Evolutionary conservation across 2,113 vertebrate genomes (phyloP).

Genomic region (Camelus dromedarius): DNA sequence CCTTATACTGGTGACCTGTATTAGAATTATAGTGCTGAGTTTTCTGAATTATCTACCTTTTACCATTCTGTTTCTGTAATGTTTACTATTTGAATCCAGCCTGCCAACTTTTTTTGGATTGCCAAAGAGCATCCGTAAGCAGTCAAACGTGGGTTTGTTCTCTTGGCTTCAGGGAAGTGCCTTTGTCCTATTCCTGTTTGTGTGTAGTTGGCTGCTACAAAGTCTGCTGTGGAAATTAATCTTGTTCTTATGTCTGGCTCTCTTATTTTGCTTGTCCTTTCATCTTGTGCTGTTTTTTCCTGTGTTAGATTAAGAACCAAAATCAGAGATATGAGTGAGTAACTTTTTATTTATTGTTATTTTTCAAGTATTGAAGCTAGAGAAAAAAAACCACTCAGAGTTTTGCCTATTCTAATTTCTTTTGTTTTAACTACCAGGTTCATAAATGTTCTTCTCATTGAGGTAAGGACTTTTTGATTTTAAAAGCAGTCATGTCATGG

Average conservation of each 20-base stretch:
- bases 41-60: constrained; percentile 33
- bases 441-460: constrained; percentile 56
- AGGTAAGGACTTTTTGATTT: constrained; percentile 31
- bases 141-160: constrained; percentile 37
- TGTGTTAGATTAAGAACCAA: constrained; percentile 62
- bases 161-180: background rate
- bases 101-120: background rate
- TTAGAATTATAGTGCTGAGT: background rate
- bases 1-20: background rate
- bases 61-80: constrained; percentile 35
- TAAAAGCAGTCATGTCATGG: background rate
- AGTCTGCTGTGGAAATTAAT: constrained; percentile 71
- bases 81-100: background rate
- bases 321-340: background rate
- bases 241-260: background rate
- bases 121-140: background rate
- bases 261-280: constrained; percentile 70
- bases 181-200: constrained; percentile 14
- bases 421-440: constrained; percentile 50
- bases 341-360: constrained; percentile 37
- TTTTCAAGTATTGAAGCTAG: background rate
- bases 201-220: constrained; percentile 45
- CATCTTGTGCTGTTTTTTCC: constrained; percentile 61
- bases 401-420: constrained; percentile 59
- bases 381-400: background rate